Evolutionary conservation across 1,140 invertebrate species (phyloP).

Genomic region (Harpegnathos saltator): DNA sequence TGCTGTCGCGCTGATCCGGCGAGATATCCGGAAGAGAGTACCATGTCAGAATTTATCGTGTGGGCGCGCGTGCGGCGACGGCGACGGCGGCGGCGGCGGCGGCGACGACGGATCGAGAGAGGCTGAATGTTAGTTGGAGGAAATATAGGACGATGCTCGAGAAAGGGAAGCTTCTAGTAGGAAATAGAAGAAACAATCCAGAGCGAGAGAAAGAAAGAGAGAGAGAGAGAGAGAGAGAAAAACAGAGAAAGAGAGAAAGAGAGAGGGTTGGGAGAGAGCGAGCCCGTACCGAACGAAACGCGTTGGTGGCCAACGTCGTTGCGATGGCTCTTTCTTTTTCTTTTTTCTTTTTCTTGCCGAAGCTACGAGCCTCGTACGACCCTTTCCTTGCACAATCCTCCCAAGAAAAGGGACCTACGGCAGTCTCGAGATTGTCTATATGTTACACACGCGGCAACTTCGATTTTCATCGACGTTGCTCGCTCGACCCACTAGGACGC

Average conservation of each 20-base stretch:
- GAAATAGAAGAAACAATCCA: constrained; percentile 50
- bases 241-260: constrained; percentile 31
- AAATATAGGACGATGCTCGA: constrained; percentile 64
- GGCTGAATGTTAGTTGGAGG: constrained; percentile 77
- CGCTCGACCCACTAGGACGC: neutral
- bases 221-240: neutral
- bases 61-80: constrained; percentile 85
- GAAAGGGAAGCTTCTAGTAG: constrained; percentile 59
- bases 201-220: neutral
- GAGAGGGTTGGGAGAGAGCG: constrained; percentile 42
- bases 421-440: constrained; percentile 37
- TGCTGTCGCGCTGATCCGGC: constrained; percentile 19
- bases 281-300: neutral
- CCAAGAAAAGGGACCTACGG: neutral
- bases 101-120: constrained; percentile 71
- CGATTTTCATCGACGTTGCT: constrained; percentile 28
- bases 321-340: neutral
- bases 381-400: neutral
- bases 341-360: constrained; percentile 25
- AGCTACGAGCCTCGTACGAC: constrained; percentile 54
- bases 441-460: constrained; percentile 37
- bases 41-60: constrained; percentile 76
- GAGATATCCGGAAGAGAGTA: constrained; percentile 49
- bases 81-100: constrained; percentile 81
- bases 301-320: neutral